A percentile compares a stretch with the other conserved stretches of the same genome.
These are phyloP conservation scores for Caranx ignobilis DNA, from an alignment of 2,113 vertebrate genomes.

Conservation along the genomic window DNA sequence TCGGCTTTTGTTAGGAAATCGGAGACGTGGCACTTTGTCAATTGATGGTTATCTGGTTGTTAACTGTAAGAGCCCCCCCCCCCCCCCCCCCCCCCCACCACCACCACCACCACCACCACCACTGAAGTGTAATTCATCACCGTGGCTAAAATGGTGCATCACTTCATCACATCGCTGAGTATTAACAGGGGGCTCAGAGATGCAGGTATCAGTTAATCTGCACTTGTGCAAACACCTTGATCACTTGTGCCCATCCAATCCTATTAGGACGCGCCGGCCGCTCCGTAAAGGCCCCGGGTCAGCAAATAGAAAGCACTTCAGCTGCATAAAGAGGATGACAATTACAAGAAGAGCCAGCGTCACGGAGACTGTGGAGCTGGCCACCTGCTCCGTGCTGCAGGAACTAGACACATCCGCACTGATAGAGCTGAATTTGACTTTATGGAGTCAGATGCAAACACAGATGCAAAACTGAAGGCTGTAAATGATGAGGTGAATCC, in stretches of 20 bases:
- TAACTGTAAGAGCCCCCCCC: slow-evolving; percentile 35
- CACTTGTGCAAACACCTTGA: slow-evolving; percentile 23
- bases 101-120: not conserved
- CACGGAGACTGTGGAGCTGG: slow-evolving; percentile 15
- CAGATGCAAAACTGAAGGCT: not conserved
- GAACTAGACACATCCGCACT: slow-evolving; percentile 7
- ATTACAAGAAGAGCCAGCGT: slow-evolving; percentile 49
- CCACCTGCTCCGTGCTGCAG: slow-evolving; percentile 2
- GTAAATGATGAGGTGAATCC: not conserved
- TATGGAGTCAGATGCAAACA: too few species aligned
- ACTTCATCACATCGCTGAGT: not conserved
- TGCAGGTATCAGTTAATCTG: slow-evolving; percentile 23
- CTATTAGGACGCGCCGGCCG: slow-evolving; percentile 16
- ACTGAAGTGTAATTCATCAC: slow-evolving; percentile 16
- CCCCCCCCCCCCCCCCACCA: not conserved
- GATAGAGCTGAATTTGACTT: slow-evolving; percentile 13
- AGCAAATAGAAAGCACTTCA: slow-evolving; percentile 47
- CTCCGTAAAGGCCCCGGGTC: slow-evolving; percentile 25
- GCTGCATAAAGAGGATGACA: slow-evolving; percentile 48
- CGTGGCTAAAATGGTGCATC: not conserved
- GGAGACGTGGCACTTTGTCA: slow-evolving; percentile 11
- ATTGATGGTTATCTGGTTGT: slow-evolving; percentile 44
- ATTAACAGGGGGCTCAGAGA: not conserved
- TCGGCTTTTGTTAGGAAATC: slow-evolving; percentile 48
- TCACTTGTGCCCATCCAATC: slow-evolving; percentile 26